phyloP scores from a whole-genome alignment of 2,113 vertebrate species.

The Tachysurus vachellii region DNA sequence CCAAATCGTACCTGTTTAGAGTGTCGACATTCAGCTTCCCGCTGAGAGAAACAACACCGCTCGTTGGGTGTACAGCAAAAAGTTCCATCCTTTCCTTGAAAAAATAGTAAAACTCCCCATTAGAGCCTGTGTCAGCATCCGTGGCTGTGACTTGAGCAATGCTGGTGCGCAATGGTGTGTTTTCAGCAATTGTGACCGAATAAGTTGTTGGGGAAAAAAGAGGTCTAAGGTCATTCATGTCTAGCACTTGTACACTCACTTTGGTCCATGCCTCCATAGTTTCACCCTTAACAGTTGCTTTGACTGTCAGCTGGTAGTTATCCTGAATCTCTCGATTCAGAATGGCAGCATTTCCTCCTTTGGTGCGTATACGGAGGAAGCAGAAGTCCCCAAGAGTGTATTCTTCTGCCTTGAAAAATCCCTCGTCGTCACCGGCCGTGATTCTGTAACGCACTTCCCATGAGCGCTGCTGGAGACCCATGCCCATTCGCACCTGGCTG shows the following conservation, averaged over 20 bases:
- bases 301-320: slow-evolving; percentile 91
- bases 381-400: slow-evolving; percentile 94
- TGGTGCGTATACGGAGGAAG: slow-evolving; percentile 95
- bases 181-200: slow-evolving; percentile 92
- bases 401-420: slow-evolving; percentile 97
- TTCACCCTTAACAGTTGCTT: slow-evolving; percentile 91
- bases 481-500: slow-evolving; percentile 89
- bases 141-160: slow-evolving; percentile 98
- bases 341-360: slow-evolving; percentile 96
- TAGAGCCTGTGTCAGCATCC: slow-evolving; percentile 95
- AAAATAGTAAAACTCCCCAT: slow-evolving; percentile 98
- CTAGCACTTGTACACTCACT: slow-evolving; percentile 92
- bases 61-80: slow-evolving; percentile 94
- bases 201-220: slow-evolving; percentile 97
- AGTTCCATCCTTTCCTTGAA: slow-evolving; percentile 93
- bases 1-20: slow-evolving; percentile 87
- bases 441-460: slow-evolving; percentile 97
- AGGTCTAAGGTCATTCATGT: slow-evolving; percentile 98
- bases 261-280: slow-evolving; percentile 94
- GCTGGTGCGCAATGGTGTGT: slow-evolving; percentile 93
- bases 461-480: slow-evolving; percentile 81
- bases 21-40: slow-evolving; percentile 87
- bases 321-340: slow-evolving; percentile 96
- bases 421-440: slow-evolving; percentile 94
- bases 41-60: slow-evolving; percentile 91